Base-by-base conservation (phyloP, 2,888 invertebrate species). In the Hemicrepidius hirtus region DNA sequence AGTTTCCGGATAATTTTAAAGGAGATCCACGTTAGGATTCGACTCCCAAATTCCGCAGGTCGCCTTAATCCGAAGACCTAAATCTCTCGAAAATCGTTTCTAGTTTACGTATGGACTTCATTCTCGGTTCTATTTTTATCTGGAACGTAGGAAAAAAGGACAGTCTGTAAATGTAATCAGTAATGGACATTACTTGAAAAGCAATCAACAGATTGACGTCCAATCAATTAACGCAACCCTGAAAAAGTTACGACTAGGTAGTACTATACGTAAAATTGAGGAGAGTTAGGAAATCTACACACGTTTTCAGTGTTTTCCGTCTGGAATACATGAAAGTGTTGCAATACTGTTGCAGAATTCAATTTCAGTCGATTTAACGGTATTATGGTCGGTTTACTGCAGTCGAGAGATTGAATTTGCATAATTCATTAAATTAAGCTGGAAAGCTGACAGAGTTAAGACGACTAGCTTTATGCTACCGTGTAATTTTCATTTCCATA, bases 361-460 rank as follows among this genome's bases (percentile, higher is more conserved):
- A 68, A 67, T 67, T 67, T 59, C 24, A 21, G 16, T 32, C 59
- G 32, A 57, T 66, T 66, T 68, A 68, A 68, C 41, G 40, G 60
- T 21, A 40, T 68, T 59, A 60, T 40, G 68, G 60, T n/a, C 12
- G 59, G 59, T 60, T 68, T 60, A 68, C 59, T 68, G 68, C 68
- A 68, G 68, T 68, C 59, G 68, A 62, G 69, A 69, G 62, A 69
- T 69, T 63, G 63, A 69, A 69, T 69, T 69, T 69, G 63, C 69
- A 69, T 69, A 69, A 69, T 69, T 49, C 69, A 69, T 69, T 55
- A 55, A 69, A 69, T 69, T 69, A 69, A 62, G 69, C 53, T 55
- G 28, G 20, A 68, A 50, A 57, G 69, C 50, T 69, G 69, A 69
- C 69, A 62, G 60, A 44, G 63, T 57, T 69, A 69, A 69, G 69